Base-by-base conservation (phyloP, 2,888 invertebrate species). In the Pristionchus mayeri region DNA sequence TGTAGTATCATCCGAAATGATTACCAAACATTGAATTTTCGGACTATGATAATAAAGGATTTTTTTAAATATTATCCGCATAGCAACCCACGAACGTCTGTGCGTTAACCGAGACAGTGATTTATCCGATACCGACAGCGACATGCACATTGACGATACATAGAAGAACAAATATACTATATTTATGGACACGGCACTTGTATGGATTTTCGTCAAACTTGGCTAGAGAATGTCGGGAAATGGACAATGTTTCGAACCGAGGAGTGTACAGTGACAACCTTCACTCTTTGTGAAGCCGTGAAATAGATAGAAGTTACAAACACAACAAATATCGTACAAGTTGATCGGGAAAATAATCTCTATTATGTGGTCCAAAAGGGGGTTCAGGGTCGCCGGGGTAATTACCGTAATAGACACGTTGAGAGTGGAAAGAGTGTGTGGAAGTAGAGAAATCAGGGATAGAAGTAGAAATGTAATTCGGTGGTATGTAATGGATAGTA, bases 131-230 rank as follows among this genome's bases (percentile, higher is more conserved):
- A 44, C 71, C 40, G 40, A 44, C 71, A 44, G 37, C 21, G 40
- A 71, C 71, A 71, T 71, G 71, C 71, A 71, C 21, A 40, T 21
- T 13, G 24, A 71, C 71, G 71, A 71, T 44, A 71, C 30, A n/a
- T 6, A 37, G 40, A 40, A 1, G 13, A 71, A 44, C 63, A 40
- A 40, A 71, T 71, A 44, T 40, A 9, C 71, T 44, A 44, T 44
- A 21, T 34, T 63, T n/a, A 71, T 44, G 71, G 44, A 40, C 40
- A 44, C 13, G 30, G 18, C 21, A 67, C 21, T 63, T 63, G 54
- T 18, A 63, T 63, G 63, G 3, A 63, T 63, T 63, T 13, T 30
- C 13, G 34, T 63, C 63, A 27, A 16, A 37, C 67, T 67, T 67
- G 30, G 37, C 67, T 37, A n/a, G n/a, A 37, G 3, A 30, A 27